Evolutionary conservation across 2,113 vertebrate genomes (phyloP).

Genomic region (Tricholaema leucomelas): DNA sequence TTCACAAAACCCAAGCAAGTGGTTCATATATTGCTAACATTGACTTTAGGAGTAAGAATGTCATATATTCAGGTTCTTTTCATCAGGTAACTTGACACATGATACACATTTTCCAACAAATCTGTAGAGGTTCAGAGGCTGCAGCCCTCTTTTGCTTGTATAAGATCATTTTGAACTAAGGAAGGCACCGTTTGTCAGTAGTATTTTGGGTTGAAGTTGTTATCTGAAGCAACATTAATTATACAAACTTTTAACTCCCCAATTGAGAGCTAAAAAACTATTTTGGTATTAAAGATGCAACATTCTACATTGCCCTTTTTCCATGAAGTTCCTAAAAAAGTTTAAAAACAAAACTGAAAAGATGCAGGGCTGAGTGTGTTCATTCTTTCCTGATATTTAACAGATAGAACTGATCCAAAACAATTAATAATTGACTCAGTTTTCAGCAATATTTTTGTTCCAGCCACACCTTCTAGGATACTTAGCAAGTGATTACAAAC

Average conservation of each 20-base stretch:
- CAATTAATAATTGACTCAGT: not conserved
- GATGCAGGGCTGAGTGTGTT: not conserved
- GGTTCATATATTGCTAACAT: not conserved
- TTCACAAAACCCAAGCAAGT: not conserved
- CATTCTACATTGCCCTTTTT: not conserved
- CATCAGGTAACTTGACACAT: not conserved
- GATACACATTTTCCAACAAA: not conserved
- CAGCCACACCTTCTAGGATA: not conserved
- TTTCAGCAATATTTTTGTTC: not conserved
- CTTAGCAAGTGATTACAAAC: not conserved
- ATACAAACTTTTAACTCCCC: not conserved
- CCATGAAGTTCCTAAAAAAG: not conserved
- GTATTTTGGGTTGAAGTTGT: not conserved
- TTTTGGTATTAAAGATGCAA: not conserved
- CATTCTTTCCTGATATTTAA: not conserved
- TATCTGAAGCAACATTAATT: not conserved
- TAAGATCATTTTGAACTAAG: not conserved
- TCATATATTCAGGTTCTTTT: not conserved
- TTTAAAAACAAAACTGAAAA: not conserved
- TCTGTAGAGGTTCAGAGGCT: not conserved
- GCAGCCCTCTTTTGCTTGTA: not conserved
- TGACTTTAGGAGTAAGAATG: not conserved
- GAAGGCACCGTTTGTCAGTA: not conserved
- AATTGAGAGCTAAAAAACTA: not conserved
- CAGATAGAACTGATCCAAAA: not conserved